Conservation (phyloP, 2,113 vertebrate genomes). For the Coreoperca whiteheadi region DNA sequence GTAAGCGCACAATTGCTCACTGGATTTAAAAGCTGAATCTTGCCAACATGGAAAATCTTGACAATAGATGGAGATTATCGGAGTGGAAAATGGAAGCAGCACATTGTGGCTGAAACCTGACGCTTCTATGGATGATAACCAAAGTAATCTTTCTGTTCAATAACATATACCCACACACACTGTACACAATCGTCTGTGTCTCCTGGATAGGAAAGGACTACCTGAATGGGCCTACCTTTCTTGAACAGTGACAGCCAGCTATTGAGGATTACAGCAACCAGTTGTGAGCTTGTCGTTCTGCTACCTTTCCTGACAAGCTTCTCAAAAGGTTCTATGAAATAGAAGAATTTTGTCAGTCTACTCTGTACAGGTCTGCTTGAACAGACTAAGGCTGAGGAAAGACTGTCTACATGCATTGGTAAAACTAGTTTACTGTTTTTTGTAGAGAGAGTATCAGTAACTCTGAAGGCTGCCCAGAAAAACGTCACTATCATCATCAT, state of each 20-base stretch:
- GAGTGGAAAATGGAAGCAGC: constrained; percentile 55
- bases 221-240: constrained; percentile 49
- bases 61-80: constrained; percentile 57
- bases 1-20: constrained; percentile 9
- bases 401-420: not conserved
- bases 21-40: constrained; percentile 18
- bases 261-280: constrained; percentile 48
- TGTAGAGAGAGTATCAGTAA: not conserved
- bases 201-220: constrained; percentile 42
- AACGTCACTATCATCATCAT: too few species aligned
- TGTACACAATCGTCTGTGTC: constrained; percentile 28
- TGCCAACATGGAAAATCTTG: constrained; percentile 25
- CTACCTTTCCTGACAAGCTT: constrained; percentile 5
- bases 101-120: constrained; percentile 35
- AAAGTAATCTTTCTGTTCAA: constrained; percentile 64
- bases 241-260: constrained; percentile 36
- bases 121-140: constrained; percentile 51
- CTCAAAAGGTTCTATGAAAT: constrained; percentile 4
- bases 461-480: not conserved
- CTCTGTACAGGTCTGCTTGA: not conserved
- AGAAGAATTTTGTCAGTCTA: constrained; percentile 34
- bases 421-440: not conserved
- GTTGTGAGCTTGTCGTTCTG: constrained; percentile 27
- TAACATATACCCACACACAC: constrained; percentile 37
- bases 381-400: not conserved